Percentiles rank a stretch among this genome's conserved stretches.
These are phyloP conservation scores for Coptotermes formosanus DNA, from an alignment of 1,140 invertebrate genomes.

Conservation along the genomic window DNA sequence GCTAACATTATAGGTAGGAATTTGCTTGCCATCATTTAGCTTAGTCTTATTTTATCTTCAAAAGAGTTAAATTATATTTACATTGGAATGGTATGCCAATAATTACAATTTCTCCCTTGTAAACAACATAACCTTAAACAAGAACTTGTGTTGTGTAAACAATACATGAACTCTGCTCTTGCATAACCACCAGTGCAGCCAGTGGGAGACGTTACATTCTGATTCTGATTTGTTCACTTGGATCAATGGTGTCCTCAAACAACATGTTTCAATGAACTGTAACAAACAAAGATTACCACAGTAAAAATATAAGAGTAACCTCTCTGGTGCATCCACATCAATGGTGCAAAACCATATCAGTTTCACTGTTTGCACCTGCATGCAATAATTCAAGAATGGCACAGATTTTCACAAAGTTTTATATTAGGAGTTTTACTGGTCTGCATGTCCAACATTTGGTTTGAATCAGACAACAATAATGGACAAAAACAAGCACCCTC, in stretches of 20 bases:
- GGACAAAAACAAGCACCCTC: too few relatives aligned
- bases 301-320: too few relatives aligned
- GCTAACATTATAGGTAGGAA: background rate
- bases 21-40: background rate
- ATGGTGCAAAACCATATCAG: too few relatives aligned
- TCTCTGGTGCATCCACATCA: too few relatives aligned
- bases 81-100: background rate
- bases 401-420: too few relatives aligned
- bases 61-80: background rate
- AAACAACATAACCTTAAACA: background rate
- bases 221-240: background rate
- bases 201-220: background rate
- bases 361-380: too few relatives aligned
- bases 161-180: background rate
- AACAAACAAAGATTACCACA: background rate
- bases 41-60: constrained; percentile 1
- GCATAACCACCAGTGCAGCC: background rate
- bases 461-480: too few relatives aligned
- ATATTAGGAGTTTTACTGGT: too few relatives aligned
- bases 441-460: too few relatives aligned
- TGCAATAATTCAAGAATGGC: too few relatives aligned
- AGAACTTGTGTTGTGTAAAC: background rate
- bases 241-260: background rate
- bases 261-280: background rate
- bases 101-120: background rate